Conservation (phyloP, 2,797 vertebrate species). For the Harpagifer antarcticus region DNA sequence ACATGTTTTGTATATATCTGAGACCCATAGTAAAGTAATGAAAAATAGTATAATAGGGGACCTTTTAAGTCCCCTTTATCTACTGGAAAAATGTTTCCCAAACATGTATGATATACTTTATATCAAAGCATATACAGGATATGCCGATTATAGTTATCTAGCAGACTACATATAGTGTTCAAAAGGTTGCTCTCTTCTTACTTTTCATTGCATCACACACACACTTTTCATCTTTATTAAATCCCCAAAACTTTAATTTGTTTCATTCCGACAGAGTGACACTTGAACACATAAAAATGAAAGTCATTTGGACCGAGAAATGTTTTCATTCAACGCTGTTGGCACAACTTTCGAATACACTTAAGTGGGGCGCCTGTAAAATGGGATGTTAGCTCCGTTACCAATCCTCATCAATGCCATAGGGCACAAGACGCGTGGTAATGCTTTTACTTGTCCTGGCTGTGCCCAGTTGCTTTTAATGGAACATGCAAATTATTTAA, state of each 20-base stretch:
- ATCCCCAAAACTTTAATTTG: conserved; percentile 17
- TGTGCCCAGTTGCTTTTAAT: conserved; percentile 59
- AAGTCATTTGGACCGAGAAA: conserved; percentile 41
- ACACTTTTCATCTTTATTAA: conserved; percentile 27
- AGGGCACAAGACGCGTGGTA: conserved; percentile 33
- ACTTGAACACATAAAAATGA: conserved; percentile 33
- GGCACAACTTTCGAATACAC: conserved; percentile 51
- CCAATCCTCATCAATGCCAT: conserved; percentile 56
- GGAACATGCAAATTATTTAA: conserved; percentile 43
- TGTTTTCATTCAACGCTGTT: conserved; percentile 38
- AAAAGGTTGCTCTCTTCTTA: conserved; percentile 15
- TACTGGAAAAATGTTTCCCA: no score
- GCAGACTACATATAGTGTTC: background rate
- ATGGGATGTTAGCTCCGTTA: conserved; percentile 57
- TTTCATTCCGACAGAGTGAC: conserved; percentile 35
- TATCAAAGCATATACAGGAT: no score
- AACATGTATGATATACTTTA: no score
- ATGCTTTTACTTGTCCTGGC: conserved; percentile 62
- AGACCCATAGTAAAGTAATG: no score
- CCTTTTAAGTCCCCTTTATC: no score
- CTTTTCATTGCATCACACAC: conserved; percentile 38
- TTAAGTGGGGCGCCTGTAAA: conserved; percentile 44
- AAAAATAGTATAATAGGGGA: no score
- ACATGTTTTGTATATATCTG: no score
- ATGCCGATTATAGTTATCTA: background rate